Evolutionary conservation across 2,888 invertebrate species (phyloP).

Genomic region (Pammene aurita): DNA sequence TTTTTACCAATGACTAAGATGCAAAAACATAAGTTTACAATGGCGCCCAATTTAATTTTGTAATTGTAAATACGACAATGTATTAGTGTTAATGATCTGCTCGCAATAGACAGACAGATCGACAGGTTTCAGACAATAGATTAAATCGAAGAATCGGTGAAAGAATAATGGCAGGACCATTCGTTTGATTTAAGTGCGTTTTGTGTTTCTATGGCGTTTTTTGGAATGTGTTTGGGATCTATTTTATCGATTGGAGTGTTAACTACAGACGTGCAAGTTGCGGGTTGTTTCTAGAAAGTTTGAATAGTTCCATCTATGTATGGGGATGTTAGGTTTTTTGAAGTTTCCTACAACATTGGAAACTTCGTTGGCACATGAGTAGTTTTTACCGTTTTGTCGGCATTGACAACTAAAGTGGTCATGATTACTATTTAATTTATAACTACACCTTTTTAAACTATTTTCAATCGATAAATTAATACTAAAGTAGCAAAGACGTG

Average conservation of each 20-base stretch:
- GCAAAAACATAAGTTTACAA: background rate
- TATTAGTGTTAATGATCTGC: conserved; percentile 74
- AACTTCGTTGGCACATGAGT: too few species aligned
- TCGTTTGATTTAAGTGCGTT: conserved; percentile 39
- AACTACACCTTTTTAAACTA: too few species aligned
- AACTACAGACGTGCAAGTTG: too few species aligned
- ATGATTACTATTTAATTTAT: background rate
- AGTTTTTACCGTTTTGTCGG: too few species aligned
- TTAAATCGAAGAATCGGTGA: conserved; percentile 39
- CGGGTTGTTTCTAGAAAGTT: too few species aligned
- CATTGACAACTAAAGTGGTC: too few species aligned
- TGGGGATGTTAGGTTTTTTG: too few species aligned
- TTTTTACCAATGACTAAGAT: conserved; percentile 13
- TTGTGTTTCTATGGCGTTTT: conserved; percentile 68
- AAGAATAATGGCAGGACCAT: conserved; percentile 58
- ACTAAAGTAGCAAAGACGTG: background rate
- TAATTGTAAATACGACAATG: conserved; percentile 68
- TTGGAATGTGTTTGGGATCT: conserved; percentile 38
- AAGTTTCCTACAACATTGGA: too few species aligned
- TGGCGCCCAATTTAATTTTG: conserved; percentile 44
- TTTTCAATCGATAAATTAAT: conserved; percentile 20
- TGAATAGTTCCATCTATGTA: too few species aligned
- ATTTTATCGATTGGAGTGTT: conserved; percentile 14
- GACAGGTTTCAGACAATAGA: conserved; percentile 58
- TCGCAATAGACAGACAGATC: conserved; percentile 48